Evolutionary conservation across 2,797 vertebrate species (phyloP), one percentile per base, ranked within the genome.

Genomic region (Cyclura pinguis): DNA sequence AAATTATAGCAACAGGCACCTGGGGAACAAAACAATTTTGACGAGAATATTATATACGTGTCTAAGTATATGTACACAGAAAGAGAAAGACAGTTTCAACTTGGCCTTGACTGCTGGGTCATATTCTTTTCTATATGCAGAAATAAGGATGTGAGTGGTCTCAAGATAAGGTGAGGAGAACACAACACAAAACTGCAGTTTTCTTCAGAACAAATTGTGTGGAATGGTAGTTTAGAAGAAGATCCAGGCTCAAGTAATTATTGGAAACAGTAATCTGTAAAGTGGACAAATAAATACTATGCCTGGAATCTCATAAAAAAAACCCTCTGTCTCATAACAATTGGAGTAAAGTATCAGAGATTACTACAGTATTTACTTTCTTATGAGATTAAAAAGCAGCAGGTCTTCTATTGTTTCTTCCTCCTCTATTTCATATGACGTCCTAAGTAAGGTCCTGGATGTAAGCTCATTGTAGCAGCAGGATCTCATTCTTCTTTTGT

Each of bases 31-130:
- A 96, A 92, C 93, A 92, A 89, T 95, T 96, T 96, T 96, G 95
- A 96, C 95, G 88, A 90, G 85, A 96, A 95, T 97, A 95, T 96
- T 95, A 96, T 96, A 95, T 96, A 96, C 84, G 92, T 96, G 97
- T 91, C 96, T 96, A 95, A 96, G 93, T 93, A 91, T 94, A 92
- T 96, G 96, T 94, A 96, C 91, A 95, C n/a, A 94, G 93, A 97
- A 95, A 95, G 80, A 72, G 87, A 55, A 89, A 96, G 95, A 96
- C 93, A 96, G 94, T 96, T 96, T 92, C 57, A 91, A 27, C 1
- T 22, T 90, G 64, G 91, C 77, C 87, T 86, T 92, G 95, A 94
- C 76, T 88, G 82, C 74, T 88, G n/a, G 96, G 95, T 95, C 95
- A 94, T 95, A 89, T 82, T 94, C 47, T 47, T 89, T 38, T 89